Conservation (phyloP, 2,888 invertebrate species). For the Arrhopalites spinosus region DNA sequence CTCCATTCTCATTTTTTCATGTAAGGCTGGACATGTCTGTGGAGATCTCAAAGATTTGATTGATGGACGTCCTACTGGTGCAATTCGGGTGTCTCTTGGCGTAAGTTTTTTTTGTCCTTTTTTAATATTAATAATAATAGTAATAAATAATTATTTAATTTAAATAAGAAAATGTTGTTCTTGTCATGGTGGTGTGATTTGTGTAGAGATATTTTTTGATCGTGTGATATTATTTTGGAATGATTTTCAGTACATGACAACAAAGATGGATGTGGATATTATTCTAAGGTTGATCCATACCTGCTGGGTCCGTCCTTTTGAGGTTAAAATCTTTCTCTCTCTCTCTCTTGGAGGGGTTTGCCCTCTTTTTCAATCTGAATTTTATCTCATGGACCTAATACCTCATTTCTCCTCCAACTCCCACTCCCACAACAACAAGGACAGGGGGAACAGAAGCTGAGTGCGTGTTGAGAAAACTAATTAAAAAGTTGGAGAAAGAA, state of each 20-base stretch:
- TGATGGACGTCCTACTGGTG: conserved; percentile 87
- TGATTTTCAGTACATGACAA: conserved; percentile 71
- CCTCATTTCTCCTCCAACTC: conserved; percentile 3
- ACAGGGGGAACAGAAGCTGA: background rate
- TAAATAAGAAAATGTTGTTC: too few relatives aligned
- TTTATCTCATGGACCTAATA: background rate
- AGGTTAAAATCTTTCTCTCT: conserved; percentile 24
- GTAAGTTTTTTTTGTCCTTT: too few relatives aligned
- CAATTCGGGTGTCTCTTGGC: conserved; percentile 89
- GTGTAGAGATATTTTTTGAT: too few relatives aligned
- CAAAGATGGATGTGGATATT: conserved; percentile 57
- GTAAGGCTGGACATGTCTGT: conserved; percentile 83
- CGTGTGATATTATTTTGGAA: too few relatives aligned
- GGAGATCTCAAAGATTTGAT: conserved; percentile 86
- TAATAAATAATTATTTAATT: too few relatives aligned
- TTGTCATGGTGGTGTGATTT: too few relatives aligned
- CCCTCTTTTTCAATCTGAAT: background rate
- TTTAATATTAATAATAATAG: too few relatives aligned
- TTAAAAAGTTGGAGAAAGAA: too few relatives aligned
- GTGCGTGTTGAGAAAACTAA: background rate
- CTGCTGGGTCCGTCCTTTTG: conserved; percentile 53
- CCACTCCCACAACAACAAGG: background rate
- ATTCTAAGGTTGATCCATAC: conserved; percentile 51
- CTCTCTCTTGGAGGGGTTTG: too few relatives aligned
- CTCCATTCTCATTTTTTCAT: background rate